A percentile compares a stretch with the other conserved stretches of the same genome.
These are phyloP conservation scores for Ceratosolen fusciceps DNA, from an alignment of 1,140 invertebrate species.

Conservation along the genomic window DNA sequence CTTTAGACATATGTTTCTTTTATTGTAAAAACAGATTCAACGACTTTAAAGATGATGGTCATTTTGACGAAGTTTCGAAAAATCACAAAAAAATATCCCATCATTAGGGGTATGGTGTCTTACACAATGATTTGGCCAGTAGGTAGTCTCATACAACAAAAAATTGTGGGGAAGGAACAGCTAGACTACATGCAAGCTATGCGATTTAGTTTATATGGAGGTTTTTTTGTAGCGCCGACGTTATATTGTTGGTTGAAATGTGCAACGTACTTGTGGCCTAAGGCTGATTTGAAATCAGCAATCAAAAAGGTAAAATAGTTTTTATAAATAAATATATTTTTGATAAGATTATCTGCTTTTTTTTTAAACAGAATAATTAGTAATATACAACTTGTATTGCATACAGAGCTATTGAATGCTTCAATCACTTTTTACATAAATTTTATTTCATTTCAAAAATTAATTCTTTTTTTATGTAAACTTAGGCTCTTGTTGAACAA, in stretches of 20 bases:
- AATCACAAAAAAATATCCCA: constrained; percentile 70
- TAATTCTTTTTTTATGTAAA: constrained; percentile 41
- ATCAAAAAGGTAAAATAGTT: constrained; percentile 75
- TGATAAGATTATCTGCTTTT: no score
- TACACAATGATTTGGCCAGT: constrained; percentile 82
- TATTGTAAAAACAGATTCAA: background rate
- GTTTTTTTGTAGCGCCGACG: constrained; percentile 80
- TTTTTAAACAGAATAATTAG: no score
- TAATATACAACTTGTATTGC: no score
- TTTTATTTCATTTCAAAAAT: background rate
- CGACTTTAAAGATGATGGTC: constrained; percentile 57
- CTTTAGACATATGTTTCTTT: background rate
- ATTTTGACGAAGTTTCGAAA: constrained; percentile 66
- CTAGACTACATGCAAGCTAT: constrained; percentile 74
- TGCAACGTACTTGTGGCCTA: constrained; percentile 77
- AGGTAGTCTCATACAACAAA: constrained; percentile 75
- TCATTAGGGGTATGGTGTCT: constrained; percentile 79
- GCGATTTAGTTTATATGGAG: constrained; percentile 79
- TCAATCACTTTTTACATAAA: background rate
- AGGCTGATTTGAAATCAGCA: constrained; percentile 75
- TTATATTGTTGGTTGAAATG: constrained; percentile 80
- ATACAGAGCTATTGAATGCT: no score
- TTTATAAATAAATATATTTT: no score
- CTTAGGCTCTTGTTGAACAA: constrained; percentile 85
- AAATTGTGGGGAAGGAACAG: constrained; percentile 72